A percentile compares a stretch with the other conserved stretches of the same genome.
These are phyloP conservation scores for Polyommatus icarus DNA, from an alignment of 2,888 invertebrate genomes.

Conservation along the genomic window DNA sequence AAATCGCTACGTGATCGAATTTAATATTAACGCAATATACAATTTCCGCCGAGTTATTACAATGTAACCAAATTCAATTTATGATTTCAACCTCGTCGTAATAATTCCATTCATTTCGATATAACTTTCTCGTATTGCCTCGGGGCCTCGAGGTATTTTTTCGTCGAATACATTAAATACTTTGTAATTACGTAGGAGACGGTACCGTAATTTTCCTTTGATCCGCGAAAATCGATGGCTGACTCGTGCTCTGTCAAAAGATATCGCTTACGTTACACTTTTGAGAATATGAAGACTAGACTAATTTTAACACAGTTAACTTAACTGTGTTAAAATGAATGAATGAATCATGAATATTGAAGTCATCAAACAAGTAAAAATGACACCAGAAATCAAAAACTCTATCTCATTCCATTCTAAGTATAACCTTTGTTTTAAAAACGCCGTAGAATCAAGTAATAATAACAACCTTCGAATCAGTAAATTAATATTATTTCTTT, in stretches of 20 bases:
- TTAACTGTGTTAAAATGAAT: no score
- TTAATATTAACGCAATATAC: constrained; percentile 71
- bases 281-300: not conserved
- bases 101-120: constrained; percentile 65
- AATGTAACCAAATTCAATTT: constrained; percentile 77
- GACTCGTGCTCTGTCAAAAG: not conserved
- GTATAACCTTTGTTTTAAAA: no score
- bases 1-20: constrained; percentile 77
- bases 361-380: no score
- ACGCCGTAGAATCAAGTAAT: no score
- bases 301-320: not conserved
- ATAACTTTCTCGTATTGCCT: constrained; percentile 45
- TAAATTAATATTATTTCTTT: no score
- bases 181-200: not conserved
- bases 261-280: not conserved
- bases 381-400: no score
- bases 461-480: no score
- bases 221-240: not conserved
- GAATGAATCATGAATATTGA: no score
- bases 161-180: constrained; percentile 15
- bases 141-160: not conserved
- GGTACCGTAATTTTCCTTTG: not conserved
- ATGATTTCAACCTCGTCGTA: constrained; percentile 65
- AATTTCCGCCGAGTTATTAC: constrained; percentile 71
- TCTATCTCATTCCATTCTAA: no score